Percentiles rank a stretch among this genome's conserved stretches.
Conservation (phyloP, 2,113 vertebrate species). For the Fregata magnificens region DNA sequence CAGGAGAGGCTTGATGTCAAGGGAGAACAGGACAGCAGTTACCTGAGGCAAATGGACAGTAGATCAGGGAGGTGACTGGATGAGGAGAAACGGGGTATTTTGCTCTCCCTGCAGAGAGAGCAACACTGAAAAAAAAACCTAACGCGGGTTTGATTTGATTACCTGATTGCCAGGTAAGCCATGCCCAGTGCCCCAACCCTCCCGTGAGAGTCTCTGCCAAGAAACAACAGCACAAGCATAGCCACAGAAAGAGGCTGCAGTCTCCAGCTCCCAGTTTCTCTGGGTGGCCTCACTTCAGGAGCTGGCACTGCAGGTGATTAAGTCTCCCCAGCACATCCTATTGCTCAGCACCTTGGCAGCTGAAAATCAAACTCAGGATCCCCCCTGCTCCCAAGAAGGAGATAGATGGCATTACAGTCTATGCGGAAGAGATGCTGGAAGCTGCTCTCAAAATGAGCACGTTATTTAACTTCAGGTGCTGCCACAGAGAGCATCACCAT, state of each 20-base stretch:
- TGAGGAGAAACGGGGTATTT: not conserved
- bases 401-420: not conserved
- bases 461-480: not conserved
- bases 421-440: not conserved
- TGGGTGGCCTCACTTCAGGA: not conserved
- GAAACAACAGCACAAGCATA: not conserved
- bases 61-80: not conserved
- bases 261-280: not conserved
- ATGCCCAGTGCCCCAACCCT: not conserved
- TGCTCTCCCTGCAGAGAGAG: not conserved
- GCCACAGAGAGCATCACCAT: rapidly evolving
- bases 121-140: no score
- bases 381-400: not conserved
- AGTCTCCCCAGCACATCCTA: not conserved
- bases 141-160: no score
- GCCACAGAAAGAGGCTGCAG: not conserved
- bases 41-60: not conserved
- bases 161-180: not conserved
- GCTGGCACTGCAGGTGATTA: not conserved
- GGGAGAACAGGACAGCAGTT: not conserved
- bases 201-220: not conserved
- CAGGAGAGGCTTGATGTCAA: not conserved
- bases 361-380: not conserved
- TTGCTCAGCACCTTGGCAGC: not conserved
- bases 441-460: not conserved